phyloP scores from a whole-genome alignment of 2,888 invertebrate genomes.

The Ichneumoninae sp. region DNA sequence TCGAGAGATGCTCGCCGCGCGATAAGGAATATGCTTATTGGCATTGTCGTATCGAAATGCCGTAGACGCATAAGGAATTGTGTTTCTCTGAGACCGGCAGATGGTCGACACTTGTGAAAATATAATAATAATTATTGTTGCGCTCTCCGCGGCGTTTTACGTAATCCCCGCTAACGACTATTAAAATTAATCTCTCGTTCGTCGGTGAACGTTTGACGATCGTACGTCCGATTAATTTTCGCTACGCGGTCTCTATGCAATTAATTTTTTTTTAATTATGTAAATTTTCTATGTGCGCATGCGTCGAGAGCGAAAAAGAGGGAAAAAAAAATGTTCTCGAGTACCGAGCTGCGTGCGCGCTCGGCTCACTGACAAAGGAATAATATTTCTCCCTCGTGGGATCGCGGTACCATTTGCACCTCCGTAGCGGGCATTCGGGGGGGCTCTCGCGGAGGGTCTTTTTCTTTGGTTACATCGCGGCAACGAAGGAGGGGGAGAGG shows the following conservation, averaged over 20 bases:
- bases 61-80: slow-evolving; percentile 49
- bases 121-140: slow-evolving; percentile 35
- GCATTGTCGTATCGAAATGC: slow-evolving; percentile 70
- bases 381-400: slow-evolving; percentile 44
- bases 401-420: slow-evolving; percentile 53
- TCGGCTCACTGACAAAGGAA: slow-evolving; percentile 34
- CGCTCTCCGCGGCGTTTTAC: background rate
- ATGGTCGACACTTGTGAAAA: slow-evolving; percentile 57
- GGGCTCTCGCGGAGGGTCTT: slow-evolving; percentile 6
- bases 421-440: slow-evolving; percentile 17
- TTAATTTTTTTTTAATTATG: slow-evolving; percentile 2
- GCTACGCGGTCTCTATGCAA: background rate
- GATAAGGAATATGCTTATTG: slow-evolving; percentile 70
- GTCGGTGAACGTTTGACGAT: background rate
- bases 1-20: slow-evolving; percentile 56
- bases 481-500: slow-evolving; percentile 25
- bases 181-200: background rate
- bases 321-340: slow-evolving; percentile 10
- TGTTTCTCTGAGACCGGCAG: slow-evolving; percentile 21
- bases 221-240: background rate
- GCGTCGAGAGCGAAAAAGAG: background rate
- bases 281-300: background rate
- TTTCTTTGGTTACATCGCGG: background rate
- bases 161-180: background rate
- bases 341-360: background rate